Evolutionary conservation across 2,113 vertebrate genomes (phyloP).

Genomic region (Limnothrissa miodon): DNA sequence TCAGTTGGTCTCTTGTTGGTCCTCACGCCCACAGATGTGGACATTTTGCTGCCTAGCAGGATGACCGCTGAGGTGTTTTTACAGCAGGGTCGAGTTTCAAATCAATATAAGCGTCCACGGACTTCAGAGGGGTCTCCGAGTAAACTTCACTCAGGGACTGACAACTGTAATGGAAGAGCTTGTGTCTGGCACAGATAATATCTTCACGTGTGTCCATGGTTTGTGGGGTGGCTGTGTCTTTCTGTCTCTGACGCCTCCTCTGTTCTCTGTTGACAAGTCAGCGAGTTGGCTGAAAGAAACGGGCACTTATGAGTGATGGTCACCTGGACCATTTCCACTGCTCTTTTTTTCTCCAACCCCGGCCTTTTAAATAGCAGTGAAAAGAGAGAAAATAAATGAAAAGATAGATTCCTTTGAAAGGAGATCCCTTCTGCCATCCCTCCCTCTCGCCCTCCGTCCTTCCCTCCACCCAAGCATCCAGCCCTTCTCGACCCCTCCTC

Average conservation of each 20-base stretch:
- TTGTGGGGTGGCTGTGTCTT: slow-evolving; percentile 51
- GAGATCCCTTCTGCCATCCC: slow-evolving; percentile 49
- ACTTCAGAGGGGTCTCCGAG: slow-evolving; percentile 54
- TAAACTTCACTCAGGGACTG: slow-evolving; percentile 55
- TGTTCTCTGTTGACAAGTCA: slow-evolving; percentile 32
- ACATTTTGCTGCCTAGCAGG: slow-evolving; percentile 52
- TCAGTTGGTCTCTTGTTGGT: neutral
- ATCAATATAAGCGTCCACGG: slow-evolving; percentile 42
- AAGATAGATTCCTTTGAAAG: slow-evolving; percentile 68
- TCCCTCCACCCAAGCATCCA: slow-evolving; percentile 1
- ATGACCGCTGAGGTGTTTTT: slow-evolving; percentile 44
- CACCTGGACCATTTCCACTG: slow-evolving; percentile 48
- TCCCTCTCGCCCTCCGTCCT: slow-evolving; percentile 41
- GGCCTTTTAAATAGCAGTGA: slow-evolving; percentile 56
- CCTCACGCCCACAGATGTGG: slow-evolving; percentile 9
- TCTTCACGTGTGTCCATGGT: slow-evolving; percentile 53
- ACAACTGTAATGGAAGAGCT: slow-evolving; percentile 48
- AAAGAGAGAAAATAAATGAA: slow-evolving; percentile 68
- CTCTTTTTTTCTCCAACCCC: slow-evolving; percentile 39
- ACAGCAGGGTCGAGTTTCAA: slow-evolving; percentile 51
- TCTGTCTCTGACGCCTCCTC: slow-evolving; percentile 39
- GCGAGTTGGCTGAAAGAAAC: slow-evolving; percentile 58
- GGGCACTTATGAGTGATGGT: slow-evolving; percentile 57
- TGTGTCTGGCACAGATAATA: slow-evolving; percentile 56
- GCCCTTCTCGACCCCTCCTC: neutral